A percentile compares a stretch with the other conserved stretches of the same genome.
Conservation (phyloP, 1,140 invertebrate genomes). For the Sinella curviseta region DNA sequence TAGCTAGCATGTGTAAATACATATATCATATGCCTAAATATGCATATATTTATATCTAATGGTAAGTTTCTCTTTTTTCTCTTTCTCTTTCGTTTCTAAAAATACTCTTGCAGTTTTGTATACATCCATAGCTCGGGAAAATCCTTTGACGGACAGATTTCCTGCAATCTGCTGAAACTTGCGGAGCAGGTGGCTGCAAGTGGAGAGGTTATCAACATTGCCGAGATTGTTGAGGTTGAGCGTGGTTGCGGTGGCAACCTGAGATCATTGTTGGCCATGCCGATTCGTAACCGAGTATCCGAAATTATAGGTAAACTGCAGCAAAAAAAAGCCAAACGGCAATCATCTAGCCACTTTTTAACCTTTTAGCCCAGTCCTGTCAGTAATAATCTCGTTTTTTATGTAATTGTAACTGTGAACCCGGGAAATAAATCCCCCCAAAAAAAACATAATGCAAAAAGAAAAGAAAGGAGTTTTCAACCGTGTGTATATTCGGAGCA, state of each 20-base stretch:
- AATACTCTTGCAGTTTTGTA: not conserved
- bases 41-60: too few relatives aligned
- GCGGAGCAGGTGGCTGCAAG: constrained; percentile 57
- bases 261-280: constrained; percentile 57
- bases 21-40: too few relatives aligned
- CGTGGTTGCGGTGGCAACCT: constrained; percentile 51
- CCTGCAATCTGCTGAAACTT: constrained; percentile 53
- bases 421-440: too few relatives aligned
- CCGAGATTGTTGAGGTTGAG: constrained; percentile 53
- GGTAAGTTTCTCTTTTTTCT: too few relatives aligned
- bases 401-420: constrained; percentile 12
- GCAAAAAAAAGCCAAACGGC: not conserved
- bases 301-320: constrained; percentile 56
- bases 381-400: constrained; percentile 15
- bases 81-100: too few relatives aligned
- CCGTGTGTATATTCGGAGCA: too few relatives aligned
- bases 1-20: too few relatives aligned
- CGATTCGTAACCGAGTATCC: constrained; percentile 56
- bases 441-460: too few relatives aligned
- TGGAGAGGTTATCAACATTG: constrained; percentile 57
- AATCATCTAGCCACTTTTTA: too few relatives aligned
- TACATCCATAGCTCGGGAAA: constrained; percentile 20
- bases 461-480: too few relatives aligned
- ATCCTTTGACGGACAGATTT: constrained; percentile 37
- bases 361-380: not conserved